Conservation (phyloP, 1,140 invertebrate genomes). For the Pantala flavescens region DNA sequence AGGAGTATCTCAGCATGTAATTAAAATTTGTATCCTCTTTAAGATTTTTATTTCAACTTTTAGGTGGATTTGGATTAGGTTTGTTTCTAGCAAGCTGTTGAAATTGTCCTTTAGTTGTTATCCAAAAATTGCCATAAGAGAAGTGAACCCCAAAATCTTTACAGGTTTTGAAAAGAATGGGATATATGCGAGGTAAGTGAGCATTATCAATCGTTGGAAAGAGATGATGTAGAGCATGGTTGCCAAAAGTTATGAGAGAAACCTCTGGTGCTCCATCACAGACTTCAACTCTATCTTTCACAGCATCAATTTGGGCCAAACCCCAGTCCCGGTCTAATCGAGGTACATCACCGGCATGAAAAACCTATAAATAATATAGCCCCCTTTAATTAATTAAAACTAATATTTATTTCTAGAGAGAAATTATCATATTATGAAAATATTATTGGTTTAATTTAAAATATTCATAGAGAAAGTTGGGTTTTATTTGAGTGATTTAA, state of each 20-base stretch:
- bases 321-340: constrained; percentile 60
- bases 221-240: constrained; percentile 68
- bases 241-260: constrained; percentile 50
- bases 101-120: constrained; percentile 45
- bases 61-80: constrained; percentile 29
- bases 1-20: too few species aligned
- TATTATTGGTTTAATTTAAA: too few species aligned
- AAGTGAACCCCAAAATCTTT: constrained; percentile 53
- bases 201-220: constrained; percentile 72
- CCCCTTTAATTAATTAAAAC: too few species aligned
- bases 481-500: too few species aligned
- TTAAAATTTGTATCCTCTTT: too few species aligned
- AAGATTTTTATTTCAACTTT: background rate
- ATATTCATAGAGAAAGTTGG: too few species aligned
- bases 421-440: too few species aligned
- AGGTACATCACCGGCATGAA: constrained; percentile 29
- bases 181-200: constrained; percentile 51
- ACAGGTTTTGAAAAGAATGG: constrained; percentile 53
- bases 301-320: constrained; percentile 61
- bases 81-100: constrained; percentile 47
- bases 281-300: constrained; percentile 59
- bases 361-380: constrained; percentile 19
- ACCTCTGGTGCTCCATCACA: constrained; percentile 33
- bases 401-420: too few species aligned
- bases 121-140: constrained; percentile 40